Conservation (phyloP, 2,797 vertebrate species). For the Kryptolebias ocellatus region DNA sequence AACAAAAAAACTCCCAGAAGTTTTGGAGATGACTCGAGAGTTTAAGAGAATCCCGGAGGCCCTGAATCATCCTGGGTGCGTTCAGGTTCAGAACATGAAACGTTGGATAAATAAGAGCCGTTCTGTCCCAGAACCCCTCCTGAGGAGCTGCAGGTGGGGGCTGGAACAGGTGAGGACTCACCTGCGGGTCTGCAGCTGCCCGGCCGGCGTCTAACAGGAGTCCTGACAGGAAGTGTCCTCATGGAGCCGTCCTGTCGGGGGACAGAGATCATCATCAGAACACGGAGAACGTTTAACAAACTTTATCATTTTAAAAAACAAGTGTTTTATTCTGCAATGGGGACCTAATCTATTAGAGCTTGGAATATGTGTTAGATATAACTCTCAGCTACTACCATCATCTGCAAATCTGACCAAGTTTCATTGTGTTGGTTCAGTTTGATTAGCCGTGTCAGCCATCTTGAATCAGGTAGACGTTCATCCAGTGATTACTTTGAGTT, state of each 20-base stretch:
- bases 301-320: no score
- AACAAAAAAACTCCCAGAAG: background rate
- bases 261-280: background rate
- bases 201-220: slow-evolving; percentile 18
- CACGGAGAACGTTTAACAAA: no score
- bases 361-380: no score
- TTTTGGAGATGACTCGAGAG: background rate
- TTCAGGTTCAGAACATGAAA: background rate
- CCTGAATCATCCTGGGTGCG: background rate
- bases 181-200: slow-evolving; percentile 39
- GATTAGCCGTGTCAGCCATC: no score
- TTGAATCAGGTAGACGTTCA: no score
- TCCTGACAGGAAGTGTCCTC: slow-evolving; percentile 22
- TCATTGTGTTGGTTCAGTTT: no score
- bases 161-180: background rate
- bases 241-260: slow-evolving; percentile 36
- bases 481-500: no score
- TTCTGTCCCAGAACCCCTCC: background rate
- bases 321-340: no score
- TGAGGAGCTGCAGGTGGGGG: no score
- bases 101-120: background rate
- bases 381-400: no score
- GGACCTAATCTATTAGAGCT: no score
- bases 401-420: no score
- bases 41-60: background rate